Percentiles rank a stretch among this genome's conserved stretches.
These are phyloP conservation scores for Microcaecilia unicolor DNA, from an alignment of 2,797 vertebrate genomes.

Conservation along the genomic window DNA sequence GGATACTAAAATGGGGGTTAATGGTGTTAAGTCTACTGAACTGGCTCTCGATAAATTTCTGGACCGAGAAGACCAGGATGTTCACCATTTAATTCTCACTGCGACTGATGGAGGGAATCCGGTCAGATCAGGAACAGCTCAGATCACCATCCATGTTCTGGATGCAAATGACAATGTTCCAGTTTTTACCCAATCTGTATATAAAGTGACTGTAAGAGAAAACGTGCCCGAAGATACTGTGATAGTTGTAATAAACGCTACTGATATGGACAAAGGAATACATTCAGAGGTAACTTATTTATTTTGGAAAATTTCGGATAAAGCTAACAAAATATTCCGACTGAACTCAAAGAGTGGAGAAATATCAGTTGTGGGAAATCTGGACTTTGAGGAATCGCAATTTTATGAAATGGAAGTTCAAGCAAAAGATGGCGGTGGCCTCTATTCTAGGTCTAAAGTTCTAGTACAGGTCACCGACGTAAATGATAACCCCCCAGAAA, in stretches of 20 bases:
- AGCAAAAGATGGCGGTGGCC: conserved; percentile 24
- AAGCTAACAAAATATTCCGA: conserved; percentile 44
- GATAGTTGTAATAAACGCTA: conserved; percentile 51
- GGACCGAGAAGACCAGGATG: conserved; percentile 73
- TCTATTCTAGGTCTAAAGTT: conserved; percentile 11
- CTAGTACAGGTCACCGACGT: conserved; percentile 27
- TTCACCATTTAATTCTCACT: conserved; percentile 51
- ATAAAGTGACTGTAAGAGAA: conserved; percentile 54
- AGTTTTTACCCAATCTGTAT: conserved; percentile 53
- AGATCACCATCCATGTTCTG: conserved; percentile 56
- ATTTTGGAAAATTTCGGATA: conserved; percentile 51
- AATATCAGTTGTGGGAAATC: conserved; percentile 35
- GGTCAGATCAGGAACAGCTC: conserved; percentile 49
- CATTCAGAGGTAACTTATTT: conserved; percentile 64
- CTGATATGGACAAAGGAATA: conserved; percentile 61
- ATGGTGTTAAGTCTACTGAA: conserved; percentile 83
- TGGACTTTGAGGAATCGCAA: conserved; percentile 53
- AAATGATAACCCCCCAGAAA: conserved; percentile 38
- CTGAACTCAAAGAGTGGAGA: conserved; percentile 48
- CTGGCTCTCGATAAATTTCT: conserved; percentile 76
- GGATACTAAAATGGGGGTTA: conserved; percentile 28
- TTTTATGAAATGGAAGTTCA: conserved; percentile 29
- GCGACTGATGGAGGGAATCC: conserved; percentile 67
- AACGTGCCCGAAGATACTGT: conserved; percentile 35
- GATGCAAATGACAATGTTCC: conserved; percentile 70